Evolutionary conservation across 2,797 vertebrate species (phyloP).

Genomic region (Micropoecilia bifurca): DNA sequence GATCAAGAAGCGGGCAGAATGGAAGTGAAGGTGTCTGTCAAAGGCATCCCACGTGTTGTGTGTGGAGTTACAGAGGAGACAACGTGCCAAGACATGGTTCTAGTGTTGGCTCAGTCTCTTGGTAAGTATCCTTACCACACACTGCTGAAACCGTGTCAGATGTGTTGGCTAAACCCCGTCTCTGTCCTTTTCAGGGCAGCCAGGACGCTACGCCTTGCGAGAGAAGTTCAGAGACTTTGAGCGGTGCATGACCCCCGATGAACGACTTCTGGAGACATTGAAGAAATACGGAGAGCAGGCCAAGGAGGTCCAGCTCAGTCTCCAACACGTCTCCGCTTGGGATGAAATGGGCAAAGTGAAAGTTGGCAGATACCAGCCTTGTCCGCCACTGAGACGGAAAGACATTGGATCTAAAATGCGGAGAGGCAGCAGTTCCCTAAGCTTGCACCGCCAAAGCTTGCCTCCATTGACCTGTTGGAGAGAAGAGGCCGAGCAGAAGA

Average conservation of each 20-base stretch:
- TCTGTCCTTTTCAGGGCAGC: constrained; percentile 69
- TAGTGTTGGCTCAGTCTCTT: constrained; percentile 80
- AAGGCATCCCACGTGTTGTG: constrained; percentile 80
- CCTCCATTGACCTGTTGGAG: constrained; percentile 66
- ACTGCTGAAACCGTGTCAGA: background rate
- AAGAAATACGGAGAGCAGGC: constrained; percentile 81
- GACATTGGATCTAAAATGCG: constrained; percentile 58
- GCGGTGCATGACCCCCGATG: constrained; percentile 75
- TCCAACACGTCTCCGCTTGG: constrained; percentile 67
- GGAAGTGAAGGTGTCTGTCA: constrained; percentile 84
- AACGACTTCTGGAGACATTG: constrained; percentile 78
- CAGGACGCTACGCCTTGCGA: constrained; percentile 81
- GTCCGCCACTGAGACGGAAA: constrained; percentile 65
- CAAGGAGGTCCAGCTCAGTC: constrained; percentile 80
- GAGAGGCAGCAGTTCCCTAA: constrained; percentile 51
- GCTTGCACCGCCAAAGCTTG: constrained; percentile 78
- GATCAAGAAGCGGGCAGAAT: constrained; percentile 57
- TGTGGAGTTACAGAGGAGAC: constrained; percentile 83
- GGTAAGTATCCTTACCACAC: constrained; percentile 60
- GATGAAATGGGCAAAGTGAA: constrained; percentile 56
- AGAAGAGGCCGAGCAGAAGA: constrained; percentile 50
- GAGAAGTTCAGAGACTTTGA: constrained; percentile 85
- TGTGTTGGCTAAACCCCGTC: background rate
- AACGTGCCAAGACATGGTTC: constrained; percentile 85
- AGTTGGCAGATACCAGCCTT: constrained; percentile 63